phyloP scores from a whole-genome alignment of 92 coral and sea anemone genomes.

The Paragorgia papillata region DNA sequence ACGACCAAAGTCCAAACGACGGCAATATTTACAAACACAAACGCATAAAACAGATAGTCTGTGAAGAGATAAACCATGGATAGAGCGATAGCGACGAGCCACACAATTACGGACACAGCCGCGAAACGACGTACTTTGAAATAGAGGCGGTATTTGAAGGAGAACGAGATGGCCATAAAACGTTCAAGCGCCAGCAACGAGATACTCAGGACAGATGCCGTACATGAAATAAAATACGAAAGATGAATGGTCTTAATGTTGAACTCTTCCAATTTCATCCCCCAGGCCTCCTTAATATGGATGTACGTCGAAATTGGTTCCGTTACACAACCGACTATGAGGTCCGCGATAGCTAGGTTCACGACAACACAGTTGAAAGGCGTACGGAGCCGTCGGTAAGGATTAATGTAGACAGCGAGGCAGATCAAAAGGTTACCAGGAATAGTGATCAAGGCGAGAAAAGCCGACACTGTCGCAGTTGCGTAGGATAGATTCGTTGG shows the following conservation, averaged over 20 bases:
- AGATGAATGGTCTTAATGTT: slow-evolving; percentile 4
- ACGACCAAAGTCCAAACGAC: slow-evolving; percentile 32
- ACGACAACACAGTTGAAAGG: slow-evolving; percentile 82
- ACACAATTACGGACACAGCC: neutral
- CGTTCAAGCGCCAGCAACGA: slow-evolving; percentile 30
- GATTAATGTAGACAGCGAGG: slow-evolving; percentile 75
- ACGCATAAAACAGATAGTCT: slow-evolving; percentile 6
- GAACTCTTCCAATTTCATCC: slow-evolving; percentile 33
- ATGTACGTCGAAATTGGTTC: slow-evolving; percentile 74
- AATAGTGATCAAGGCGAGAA: slow-evolving; percentile 65
- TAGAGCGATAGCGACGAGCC: slow-evolving; percentile 21
- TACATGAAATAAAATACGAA: slow-evolving; percentile 29
- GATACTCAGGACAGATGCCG: slow-evolving; percentile 25
- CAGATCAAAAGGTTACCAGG: slow-evolving; percentile 83
- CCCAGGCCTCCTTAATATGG: slow-evolving; percentile 76
- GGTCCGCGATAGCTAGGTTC: slow-evolving; percentile 82
- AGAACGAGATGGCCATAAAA: slow-evolving; percentile 10
- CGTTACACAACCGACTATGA: slow-evolving; percentile 76
- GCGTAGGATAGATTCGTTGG: slow-evolving; percentile 66
- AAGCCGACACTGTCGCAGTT: slow-evolving; percentile 66
- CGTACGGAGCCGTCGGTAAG: slow-evolving; percentile 69
- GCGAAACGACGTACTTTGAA: slow-evolving; percentile 12
- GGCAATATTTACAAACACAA: slow-evolving; percentile 23
- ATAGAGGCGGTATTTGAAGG: slow-evolving; percentile 19
- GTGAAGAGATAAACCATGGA: slow-evolving; percentile 4